Evolutionary conservation across 2,888 invertebrate species (phyloP).

Genomic region (Acanthopleura granulata): DNA sequence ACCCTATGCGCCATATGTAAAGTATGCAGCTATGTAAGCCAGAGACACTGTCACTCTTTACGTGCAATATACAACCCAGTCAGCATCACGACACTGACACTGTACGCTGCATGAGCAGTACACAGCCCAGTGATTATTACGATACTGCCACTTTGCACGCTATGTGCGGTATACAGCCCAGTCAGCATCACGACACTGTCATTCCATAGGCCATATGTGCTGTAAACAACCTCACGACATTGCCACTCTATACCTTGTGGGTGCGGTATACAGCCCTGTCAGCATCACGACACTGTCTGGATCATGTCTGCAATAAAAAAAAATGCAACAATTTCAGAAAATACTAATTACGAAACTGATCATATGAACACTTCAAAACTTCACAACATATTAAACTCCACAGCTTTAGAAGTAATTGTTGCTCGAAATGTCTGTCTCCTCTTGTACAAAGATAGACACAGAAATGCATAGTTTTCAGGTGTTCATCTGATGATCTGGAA

Average conservation of each 20-base stretch:
- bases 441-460: constrained; percentile 24
- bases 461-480: neutral
- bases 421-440: constrained; percentile 3
- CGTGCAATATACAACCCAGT: neutral
- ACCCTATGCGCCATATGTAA: neutral
- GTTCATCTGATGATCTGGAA: neutral
- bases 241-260: too few relatives aligned
- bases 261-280: neutral
- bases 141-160: too few relatives aligned
- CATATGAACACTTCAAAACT: neutral
- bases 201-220: neutral
- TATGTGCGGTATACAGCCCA: too few relatives aligned
- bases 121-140: too few relatives aligned
- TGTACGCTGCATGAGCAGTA: too few relatives aligned
- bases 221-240: neutral
- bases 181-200: too few relatives aligned
- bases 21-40: too few relatives aligned
- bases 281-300: neutral
- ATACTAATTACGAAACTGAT: neutral
- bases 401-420: too few relatives aligned
- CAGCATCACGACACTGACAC: neutral
- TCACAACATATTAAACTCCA: neutral
- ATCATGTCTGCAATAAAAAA: neutral
- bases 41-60: too few relatives aligned
- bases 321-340: neutral